Evolutionary conservation across 2,797 vertebrate species (phyloP).

Genomic region (Rallus crepitans): DNA sequence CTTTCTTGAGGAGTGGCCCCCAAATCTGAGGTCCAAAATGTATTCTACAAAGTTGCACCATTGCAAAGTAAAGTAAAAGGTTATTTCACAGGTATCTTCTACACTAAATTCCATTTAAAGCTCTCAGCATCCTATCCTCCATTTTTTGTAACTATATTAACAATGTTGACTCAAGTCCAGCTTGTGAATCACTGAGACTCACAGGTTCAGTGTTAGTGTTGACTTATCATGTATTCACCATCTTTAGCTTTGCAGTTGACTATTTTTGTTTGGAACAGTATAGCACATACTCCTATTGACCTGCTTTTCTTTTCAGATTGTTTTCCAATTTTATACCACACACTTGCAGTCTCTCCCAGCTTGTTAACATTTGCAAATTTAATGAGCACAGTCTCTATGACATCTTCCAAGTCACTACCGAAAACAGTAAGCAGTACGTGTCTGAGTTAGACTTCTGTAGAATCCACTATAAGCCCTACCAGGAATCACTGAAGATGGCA

Average conservation of each 20-base stretch:
- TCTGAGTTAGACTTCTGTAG: not conserved
- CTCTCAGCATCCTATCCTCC: not conserved
- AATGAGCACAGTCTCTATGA: not conserved
- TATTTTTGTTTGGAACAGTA: not conserved
- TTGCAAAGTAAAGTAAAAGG: not conserved
- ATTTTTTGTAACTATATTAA: not conserved
- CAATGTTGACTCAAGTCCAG: not conserved
- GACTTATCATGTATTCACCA: not conserved
- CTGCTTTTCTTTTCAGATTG: not conserved
- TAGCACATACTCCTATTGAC: not conserved
- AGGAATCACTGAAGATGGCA: not conserved
- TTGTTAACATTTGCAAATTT: constrained; percentile 5
- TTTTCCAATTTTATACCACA: not conserved
- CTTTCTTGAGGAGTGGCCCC: not conserved
- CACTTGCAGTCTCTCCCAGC: not conserved
- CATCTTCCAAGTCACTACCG: not conserved
- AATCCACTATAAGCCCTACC: not conserved
- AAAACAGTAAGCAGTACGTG: not conserved
- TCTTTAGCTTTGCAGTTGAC: not conserved
- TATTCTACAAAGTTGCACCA: not conserved
- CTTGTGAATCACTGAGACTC: not conserved
- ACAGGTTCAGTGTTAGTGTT: not conserved
- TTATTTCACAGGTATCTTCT: not conserved
- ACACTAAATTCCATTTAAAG: not conserved
- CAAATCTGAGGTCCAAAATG: not conserved